These are phyloP conservation scores for Littorina saxatilis DNA, from an alignment of 1,140 invertebrate species.

Conservation along the genomic window DNA sequence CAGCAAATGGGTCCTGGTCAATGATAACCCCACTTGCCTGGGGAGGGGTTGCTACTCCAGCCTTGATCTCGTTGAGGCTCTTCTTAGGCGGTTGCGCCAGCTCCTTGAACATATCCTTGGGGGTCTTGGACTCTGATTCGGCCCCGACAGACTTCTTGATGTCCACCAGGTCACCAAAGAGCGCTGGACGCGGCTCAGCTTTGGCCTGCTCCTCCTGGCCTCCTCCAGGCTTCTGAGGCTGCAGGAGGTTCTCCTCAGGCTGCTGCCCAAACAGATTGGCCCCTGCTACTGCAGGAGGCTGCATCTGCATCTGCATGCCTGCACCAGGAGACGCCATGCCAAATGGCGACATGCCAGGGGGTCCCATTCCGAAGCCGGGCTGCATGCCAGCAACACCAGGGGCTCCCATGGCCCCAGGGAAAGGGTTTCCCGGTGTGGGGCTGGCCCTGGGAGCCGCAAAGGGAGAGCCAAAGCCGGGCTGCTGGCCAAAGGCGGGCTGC, in stretches of 20 bases:
- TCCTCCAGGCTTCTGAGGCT: conserved; percentile 44
- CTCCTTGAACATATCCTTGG: conserved; percentile 66
- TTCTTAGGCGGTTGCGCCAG: conserved; percentile 58
- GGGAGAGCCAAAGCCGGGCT: conserved; percentile 18
- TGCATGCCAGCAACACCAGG: not conserved
- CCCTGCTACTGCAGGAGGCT: not conserved
- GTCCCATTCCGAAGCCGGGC: not conserved
- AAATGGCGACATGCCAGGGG: conserved; percentile 4
- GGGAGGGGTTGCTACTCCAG: conserved; percentile 11
- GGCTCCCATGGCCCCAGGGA: conserved; percentile 4
- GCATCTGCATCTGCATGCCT: not conserved
- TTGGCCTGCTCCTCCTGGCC: conserved; percentile 27
- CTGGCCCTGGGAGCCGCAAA: not conserved
- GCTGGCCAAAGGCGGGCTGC: conserved; percentile 23
- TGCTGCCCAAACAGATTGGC: conserved; percentile 29
- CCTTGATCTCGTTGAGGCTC: conserved; percentile 60
- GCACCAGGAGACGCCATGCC: conserved; percentile 25
- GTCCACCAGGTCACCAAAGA: conserved; percentile 63
- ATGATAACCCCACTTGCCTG: conserved; percentile 59
- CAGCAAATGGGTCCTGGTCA: not conserved
- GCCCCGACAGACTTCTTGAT: conserved; percentile 53
- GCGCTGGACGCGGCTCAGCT: conserved; percentile 42
- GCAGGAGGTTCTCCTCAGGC: conserved; percentile 19
- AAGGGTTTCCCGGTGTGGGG: not conserved
- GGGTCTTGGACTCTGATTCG: conserved; percentile 45